Base-by-base conservation (phyloP, 2,113 vertebrate genomes). In the Onychostruthus taczanowskii region DNA sequence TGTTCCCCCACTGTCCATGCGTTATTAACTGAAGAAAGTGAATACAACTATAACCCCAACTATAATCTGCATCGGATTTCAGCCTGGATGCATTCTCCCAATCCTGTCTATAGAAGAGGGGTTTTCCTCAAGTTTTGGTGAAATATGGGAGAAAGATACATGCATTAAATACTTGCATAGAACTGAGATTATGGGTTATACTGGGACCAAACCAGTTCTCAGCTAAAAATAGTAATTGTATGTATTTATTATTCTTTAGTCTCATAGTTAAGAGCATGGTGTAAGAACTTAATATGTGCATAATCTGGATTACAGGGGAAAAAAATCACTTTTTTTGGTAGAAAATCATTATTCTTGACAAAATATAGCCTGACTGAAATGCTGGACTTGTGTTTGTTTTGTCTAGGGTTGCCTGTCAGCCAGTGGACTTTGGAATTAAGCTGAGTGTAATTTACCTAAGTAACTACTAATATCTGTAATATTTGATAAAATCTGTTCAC, bases 381-480 rank as follows among this genome's bases (percentile, higher is more conserved):
- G 22, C 18, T 23, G 33, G 13, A 28, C 19, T 53, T 33, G 12
- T 44, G 69, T 93, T 95, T 90, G 72, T 52, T 90, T 83, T 88
- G 39, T 72, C 52, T 74, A 35, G 0, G 39, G 28, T 86, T 92
- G 69, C 76, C 68, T 72, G 14, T n/a, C 72, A 83, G 16, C 26
- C 21, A 47, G 28, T 30, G 85, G 88, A 96, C 92, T 96, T 96
- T 93, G 88, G 76, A 95, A 63, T 78, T 37, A 33, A 43, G 2
- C 2, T 3, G 24, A 62, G 66, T 53, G 24, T n/a, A 13, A 44
- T 63, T 92, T 67, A 52, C 37, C 80, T 86, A 37, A 3, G 11
- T 78, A 87, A 70, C 31, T 61, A 67, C 6, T 56, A 63, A 64
- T 58, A 88, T 22, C 61, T 64, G 17, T 43, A 91, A 78, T 26